phyloP scores from a whole-genome alignment of 1,140 invertebrate species.

The Belonocnema kinseyi region DNA sequence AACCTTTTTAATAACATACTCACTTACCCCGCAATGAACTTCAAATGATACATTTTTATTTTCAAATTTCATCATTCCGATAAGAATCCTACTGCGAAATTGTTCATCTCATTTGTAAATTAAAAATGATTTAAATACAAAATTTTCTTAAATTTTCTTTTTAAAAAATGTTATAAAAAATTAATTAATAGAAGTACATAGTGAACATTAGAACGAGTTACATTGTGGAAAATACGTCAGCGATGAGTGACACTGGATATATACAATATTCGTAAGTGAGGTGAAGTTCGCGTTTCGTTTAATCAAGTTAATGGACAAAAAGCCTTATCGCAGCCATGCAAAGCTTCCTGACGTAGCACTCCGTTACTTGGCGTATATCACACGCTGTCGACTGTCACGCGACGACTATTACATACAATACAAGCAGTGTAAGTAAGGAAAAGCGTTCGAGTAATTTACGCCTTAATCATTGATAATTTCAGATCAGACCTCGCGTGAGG shows the following conservation, averaged over 20 bases:
- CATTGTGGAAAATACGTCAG: slow-evolving; percentile 6
- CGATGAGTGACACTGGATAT: slow-evolving; percentile 3
- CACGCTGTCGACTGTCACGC: slow-evolving; percentile 50
- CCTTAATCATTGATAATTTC: slow-evolving; percentile 16
- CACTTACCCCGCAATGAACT: too few species aligned
- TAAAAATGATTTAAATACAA: too few species aligned
- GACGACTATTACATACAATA: slow-evolving; percentile 39
- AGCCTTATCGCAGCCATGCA: slow-evolving; percentile 63
- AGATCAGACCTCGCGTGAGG: background rate
- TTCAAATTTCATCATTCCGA: too few species aligned
- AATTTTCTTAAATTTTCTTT: background rate
- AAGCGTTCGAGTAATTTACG: slow-evolving; percentile 39
- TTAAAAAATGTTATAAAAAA: background rate
- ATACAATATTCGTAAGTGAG: slow-evolving; percentile 21
- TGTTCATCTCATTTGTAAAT: too few species aligned
- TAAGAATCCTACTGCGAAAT: too few species aligned
- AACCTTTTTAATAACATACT: too few species aligned
- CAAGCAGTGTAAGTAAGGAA: background rate
- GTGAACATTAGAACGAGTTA: background rate
- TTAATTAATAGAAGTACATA: background rate
- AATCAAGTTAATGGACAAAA: slow-evolving; percentile 71
- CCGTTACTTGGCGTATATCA: background rate
- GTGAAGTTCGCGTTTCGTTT: slow-evolving; percentile 49
- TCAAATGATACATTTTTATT: too few species aligned
- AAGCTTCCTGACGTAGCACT: slow-evolving; percentile 40